Evolutionary conservation across 2,888 invertebrate genomes (phyloP).

Genomic region (Apamea anceps): DNA sequence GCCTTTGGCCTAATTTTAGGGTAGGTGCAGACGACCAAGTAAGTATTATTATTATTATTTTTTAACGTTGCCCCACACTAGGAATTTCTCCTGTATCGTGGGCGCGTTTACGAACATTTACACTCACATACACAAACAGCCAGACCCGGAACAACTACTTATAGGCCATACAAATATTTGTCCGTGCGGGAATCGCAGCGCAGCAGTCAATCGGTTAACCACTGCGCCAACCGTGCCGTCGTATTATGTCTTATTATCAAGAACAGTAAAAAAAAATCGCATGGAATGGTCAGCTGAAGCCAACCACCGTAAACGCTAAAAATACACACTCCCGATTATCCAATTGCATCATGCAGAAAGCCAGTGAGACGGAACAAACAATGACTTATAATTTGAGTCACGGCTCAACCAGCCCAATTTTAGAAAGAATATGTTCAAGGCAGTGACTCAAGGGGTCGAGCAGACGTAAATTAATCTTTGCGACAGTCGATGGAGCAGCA

Average conservation of each 20-base stretch:
- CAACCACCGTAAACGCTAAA: constrained; percentile 29
- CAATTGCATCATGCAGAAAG: constrained; percentile 40
- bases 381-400: constrained; percentile 72
- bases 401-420: constrained; percentile 69
- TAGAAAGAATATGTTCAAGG: constrained; percentile 71
- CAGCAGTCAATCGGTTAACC: no score
- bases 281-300: background rate
- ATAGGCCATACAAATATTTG: no score
- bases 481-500: constrained; percentile 67
- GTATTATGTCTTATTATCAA: background rate
- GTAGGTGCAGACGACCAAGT: no score
- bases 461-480: constrained; percentile 75
- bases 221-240: no score
- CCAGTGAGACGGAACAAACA: constrained; percentile 53
- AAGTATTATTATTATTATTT: no score
- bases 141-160: no score
- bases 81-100: no score
- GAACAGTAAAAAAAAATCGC: background rate
- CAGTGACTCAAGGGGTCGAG: constrained; percentile 75
- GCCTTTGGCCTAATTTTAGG: no score
- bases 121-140: no score
- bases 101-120: no score
- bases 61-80: no score
- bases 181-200: no score
- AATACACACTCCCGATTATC: constrained; percentile 35